phyloP scores from a whole-genome alignment of 2,888 invertebrate genomes.

The Colostygia pectinataria region DNA sequence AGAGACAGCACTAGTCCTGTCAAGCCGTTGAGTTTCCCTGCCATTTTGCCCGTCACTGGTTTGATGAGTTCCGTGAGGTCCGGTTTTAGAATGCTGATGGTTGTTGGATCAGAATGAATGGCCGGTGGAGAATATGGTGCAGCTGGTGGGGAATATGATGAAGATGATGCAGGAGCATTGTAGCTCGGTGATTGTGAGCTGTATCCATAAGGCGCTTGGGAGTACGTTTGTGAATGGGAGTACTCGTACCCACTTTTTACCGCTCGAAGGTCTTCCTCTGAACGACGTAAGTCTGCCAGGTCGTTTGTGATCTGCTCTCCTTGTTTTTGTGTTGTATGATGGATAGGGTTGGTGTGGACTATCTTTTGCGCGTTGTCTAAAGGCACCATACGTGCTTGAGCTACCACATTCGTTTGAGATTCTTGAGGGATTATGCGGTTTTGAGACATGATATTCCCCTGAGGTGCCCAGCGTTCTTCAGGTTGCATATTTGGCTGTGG shows the following conservation, averaged over 20 bases:
- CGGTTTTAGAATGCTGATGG: conserved; percentile 47
- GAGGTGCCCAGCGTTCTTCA: conserved; percentile 12
- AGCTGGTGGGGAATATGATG: conserved; percentile 18
- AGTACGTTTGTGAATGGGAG: conserved; percentile 27
- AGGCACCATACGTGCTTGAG: conserved; percentile 14
- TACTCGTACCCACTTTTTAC: conserved; percentile 31
- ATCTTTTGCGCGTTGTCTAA: conserved; percentile 23
- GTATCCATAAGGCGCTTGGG: conserved; percentile 33
- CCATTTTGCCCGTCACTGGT: conserved; percentile 55
- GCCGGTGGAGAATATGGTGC: conserved; percentile 31
- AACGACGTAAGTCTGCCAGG: conserved; percentile 1
- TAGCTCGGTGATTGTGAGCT: conserved; percentile 19
- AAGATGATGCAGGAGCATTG: conserved; percentile 16
- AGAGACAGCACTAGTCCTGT: conserved; percentile 60
- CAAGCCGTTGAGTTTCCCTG: conserved; percentile 61
- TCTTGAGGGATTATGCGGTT: neutral
- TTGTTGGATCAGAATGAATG: conserved; percentile 31
- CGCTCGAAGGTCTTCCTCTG: conserved; percentile 25
- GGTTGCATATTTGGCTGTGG: too few relatives aligned
- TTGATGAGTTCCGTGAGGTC: conserved; percentile 52
- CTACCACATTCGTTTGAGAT: neutral
- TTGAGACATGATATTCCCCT: conserved; percentile 4
- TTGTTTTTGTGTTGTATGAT: conserved; percentile 10
- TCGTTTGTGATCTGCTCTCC: conserved; percentile 14
- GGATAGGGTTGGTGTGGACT: conserved; percentile 19